These are phyloP conservation scores for Erpobdella octoculata DNA, from an alignment of 2,888 invertebrate species.

Conservation along the genomic window DNA sequence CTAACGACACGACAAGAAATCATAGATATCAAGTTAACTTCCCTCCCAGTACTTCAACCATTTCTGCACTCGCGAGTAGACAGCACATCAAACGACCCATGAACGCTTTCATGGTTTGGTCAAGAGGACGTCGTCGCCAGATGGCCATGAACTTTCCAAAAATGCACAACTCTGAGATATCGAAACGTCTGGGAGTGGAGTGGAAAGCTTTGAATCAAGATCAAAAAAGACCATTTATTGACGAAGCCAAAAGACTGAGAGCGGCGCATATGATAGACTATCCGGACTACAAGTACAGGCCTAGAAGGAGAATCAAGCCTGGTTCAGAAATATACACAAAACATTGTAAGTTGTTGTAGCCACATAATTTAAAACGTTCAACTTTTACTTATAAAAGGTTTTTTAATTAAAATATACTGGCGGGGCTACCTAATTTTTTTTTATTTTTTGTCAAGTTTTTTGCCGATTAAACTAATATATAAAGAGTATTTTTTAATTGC, in stretches of 20 bases:
- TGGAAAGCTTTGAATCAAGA: constrained; percentile 92
- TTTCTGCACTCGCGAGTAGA: neutral
- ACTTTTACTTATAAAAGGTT: too few species aligned
- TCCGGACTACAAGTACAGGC: constrained; percentile 95
- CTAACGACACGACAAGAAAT: too few species aligned
- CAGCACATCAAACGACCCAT: constrained; percentile 90
- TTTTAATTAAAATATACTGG: too few species aligned
- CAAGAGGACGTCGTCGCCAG: constrained; percentile 86
- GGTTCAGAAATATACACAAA: too few species aligned
- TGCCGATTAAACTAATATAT: too few species aligned
- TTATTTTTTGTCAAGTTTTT: too few species aligned
- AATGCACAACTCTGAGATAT: constrained; percentile 98
- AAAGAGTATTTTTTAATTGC: too few species aligned
- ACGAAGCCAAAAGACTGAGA: constrained; percentile 90
- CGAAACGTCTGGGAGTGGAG: constrained; percentile 89
- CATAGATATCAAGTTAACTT: too few species aligned
- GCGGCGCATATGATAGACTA: constrained; percentile 99
- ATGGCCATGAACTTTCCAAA: constrained; percentile 99
- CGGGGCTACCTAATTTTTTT: too few species aligned
- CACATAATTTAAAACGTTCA: too few species aligned
- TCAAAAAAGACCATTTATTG: constrained; percentile 95
- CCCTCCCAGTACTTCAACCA: too few species aligned
- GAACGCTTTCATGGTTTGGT: constrained; percentile 99
- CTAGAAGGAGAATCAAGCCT: constrained; percentile 81
- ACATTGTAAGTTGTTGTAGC: too few species aligned